Conservation (phyloP, 2,888 invertebrate species). For the Eustalomyia histrio region DNA sequence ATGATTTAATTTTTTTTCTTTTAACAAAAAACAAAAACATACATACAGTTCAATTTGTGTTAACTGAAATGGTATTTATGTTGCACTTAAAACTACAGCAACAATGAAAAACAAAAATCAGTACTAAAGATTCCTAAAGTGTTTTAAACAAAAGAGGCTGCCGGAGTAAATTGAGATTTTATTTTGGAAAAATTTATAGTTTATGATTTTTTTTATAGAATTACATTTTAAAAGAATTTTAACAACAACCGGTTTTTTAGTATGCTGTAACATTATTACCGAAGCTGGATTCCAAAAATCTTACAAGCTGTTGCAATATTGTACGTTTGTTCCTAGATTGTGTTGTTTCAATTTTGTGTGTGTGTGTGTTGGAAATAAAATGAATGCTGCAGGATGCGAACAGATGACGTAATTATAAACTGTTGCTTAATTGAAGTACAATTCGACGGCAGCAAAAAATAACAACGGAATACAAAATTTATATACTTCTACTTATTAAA, state of each 20-base stretch:
- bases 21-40: too few relatives aligned
- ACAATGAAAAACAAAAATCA: not conserved
- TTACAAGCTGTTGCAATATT: constrained; percentile 4
- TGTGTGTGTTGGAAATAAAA: not conserved
- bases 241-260: not conserved
- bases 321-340: not conserved
- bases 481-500: constrained; percentile 16
- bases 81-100: not conserved
- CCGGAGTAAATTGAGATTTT: not conserved
- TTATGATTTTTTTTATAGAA: not conserved
- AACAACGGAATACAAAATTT: not conserved
- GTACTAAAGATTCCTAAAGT: not conserved
- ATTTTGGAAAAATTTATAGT: not conserved
- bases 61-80: not conserved
- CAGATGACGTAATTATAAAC: constrained; percentile 56
- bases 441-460: not conserved
- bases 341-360: not conserved
- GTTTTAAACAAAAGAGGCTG: not conserved
- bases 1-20: too few relatives aligned
- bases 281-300: not conserved
- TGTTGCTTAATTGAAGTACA: constrained; percentile 51
- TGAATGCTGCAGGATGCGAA: constrained; percentile 41
- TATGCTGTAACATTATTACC: not conserved
- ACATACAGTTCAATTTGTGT: too few relatives aligned
- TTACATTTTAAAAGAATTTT: not conserved